Conservation (phyloP, 2,113 vertebrate genomes). For the Hyperoodon ampullatus region DNA sequence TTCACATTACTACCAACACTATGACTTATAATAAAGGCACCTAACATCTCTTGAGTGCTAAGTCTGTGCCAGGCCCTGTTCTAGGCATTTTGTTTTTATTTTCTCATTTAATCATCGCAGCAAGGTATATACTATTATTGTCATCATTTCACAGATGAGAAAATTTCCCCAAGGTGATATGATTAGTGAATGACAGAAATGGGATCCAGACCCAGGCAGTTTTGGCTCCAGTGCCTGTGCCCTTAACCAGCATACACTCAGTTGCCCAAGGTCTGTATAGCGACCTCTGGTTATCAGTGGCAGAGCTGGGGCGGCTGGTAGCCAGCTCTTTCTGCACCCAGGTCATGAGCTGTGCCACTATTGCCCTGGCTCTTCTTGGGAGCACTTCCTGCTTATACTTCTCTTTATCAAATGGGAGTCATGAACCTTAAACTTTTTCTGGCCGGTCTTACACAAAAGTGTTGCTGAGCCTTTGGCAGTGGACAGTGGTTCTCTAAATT, state of each 20-base stretch:
- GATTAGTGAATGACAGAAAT: not conserved
- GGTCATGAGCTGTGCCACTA: not conserved
- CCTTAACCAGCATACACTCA: too few relatives aligned
- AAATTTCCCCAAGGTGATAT: not conserved
- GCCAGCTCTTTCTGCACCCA: not conserved
- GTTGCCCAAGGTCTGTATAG: not conserved
- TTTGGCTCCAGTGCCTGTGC: not conserved
- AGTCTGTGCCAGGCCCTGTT: not conserved
- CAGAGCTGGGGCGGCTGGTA: not conserved
- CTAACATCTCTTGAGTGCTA: not conserved
- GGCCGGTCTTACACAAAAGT: not conserved
- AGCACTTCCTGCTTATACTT: not conserved
- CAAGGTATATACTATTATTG: not conserved
- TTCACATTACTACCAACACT: too few relatives aligned
- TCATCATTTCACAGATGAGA: not conserved
- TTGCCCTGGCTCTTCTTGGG: not conserved
- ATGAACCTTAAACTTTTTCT: not conserved
- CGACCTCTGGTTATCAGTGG: not conserved
- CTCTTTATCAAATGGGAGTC: not conserved
- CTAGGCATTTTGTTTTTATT: not conserved
- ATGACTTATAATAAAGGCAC: not conserved
- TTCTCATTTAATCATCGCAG: not conserved
- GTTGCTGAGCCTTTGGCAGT: not conserved
- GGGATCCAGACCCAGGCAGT: not conserved
- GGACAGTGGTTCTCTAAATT: not conserved